Evolutionary conservation across 2,888 invertebrate genomes (phyloP).

Genomic region (Encarsia formosa): DNA sequence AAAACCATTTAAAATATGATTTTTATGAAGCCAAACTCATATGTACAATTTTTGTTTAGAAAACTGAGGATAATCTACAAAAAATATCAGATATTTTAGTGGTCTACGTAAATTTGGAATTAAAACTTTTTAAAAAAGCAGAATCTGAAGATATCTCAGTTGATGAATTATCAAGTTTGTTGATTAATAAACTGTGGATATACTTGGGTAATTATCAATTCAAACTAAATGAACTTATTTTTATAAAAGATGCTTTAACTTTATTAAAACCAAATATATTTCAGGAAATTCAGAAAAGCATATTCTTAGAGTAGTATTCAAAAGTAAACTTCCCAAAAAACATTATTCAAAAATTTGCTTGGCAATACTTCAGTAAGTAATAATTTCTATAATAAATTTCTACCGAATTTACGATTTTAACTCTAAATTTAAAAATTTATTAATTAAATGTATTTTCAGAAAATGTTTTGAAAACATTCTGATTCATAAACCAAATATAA

Average conservation of each 20-base stretch:
- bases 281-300: conserved; percentile 45
- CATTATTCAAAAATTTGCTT: conserved; percentile 39
- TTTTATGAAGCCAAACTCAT: no score
- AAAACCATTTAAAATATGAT: not conserved
- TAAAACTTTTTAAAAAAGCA: conserved; percentile 43
- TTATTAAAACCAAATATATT: conserved; percentile 7
- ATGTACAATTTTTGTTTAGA: not conserved
- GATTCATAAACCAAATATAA: conserved; percentile 27
- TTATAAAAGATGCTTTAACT: not conserved
- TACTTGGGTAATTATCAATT: conserved; percentile 39
- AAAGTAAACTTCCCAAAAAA: conserved; percentile 35
- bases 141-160: conserved; percentile 27
- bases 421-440: no score
- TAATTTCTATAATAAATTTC: not conserved
- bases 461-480: conserved; percentile 36
- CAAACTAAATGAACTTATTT: not conserved
- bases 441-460: conserved; percentile 31
- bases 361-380: conserved; percentile 39
- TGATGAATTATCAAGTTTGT: conserved; percentile 34
- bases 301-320: conserved; percentile 42
- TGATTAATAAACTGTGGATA: conserved; percentile 40
- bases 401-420: no score
- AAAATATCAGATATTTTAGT: conserved; percentile 48
- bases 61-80: conserved; percentile 36
- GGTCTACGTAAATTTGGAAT: conserved; percentile 48